Base-by-base conservation (phyloP, 2,113 vertebrate species). In the Cheilinus undulatus region DNA sequence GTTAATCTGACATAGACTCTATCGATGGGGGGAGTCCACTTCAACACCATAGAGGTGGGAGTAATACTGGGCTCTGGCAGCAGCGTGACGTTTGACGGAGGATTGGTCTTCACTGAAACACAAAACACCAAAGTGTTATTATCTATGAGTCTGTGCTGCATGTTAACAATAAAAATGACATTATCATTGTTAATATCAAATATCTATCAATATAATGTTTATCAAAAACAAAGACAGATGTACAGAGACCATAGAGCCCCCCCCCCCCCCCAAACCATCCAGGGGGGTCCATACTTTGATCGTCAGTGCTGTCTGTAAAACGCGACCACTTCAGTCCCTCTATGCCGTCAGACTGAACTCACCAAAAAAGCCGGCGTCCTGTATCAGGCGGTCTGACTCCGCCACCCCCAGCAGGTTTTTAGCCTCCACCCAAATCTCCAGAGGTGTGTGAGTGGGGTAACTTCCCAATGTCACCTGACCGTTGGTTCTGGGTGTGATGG, bases 351-450 rank as follows among this genome's bases (percentile, higher is more conserved):
- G 1, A 10, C 17, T 40, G n/a, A 40, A 93, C 71, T 91, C 93
- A 99, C 97, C 94, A 81, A 93, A 92, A 0, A 77, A 58, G 38
- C 84, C 17, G 0, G 96, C 86, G 13, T 94, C 89, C 28, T 87
- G n/a, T 0, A 0, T 32, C 54, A 96, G 77, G 58, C 32, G 77
- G 19, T 96, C 93, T 11, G 96, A 97, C 51, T 63, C 49, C 8
- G 75, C 79, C 6, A 15, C 88, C 20, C 96, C 95, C 76, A 99
- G 92, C 0, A 28, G 36, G 84, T 97, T 99, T 42, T 59, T 40
- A 2, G 93, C 96, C 87, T 93, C 93, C 19, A 99, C 95, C 94
- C 94, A 95, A 51, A 99, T 61, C 1, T 87, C 85, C 26, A 96
- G 38, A 1, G 7, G 6, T 75, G 94, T 74, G 57, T 84, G 89